Conservation (phyloP, 2,888 invertebrate species). For the Tethea ocularis region DNA sequence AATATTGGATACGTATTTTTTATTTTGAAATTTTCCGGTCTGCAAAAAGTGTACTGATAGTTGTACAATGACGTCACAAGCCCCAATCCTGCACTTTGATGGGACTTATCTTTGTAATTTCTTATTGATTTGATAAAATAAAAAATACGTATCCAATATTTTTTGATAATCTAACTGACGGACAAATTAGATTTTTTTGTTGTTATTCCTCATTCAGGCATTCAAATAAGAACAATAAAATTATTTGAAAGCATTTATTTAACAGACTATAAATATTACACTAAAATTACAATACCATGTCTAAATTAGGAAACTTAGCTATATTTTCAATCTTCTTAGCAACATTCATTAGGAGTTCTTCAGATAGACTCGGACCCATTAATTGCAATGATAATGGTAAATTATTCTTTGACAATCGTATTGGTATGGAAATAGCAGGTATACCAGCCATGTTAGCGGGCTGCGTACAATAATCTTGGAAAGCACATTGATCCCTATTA, state of each 20-base stretch:
- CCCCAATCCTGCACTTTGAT: too few species aligned
- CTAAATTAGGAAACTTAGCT: slow-evolving; percentile 85
- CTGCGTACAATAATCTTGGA: slow-evolving; percentile 97
- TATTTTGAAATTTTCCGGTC: too few species aligned
- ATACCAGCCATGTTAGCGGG: slow-evolving; percentile 98
- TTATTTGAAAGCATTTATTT: slow-evolving; percentile 17
- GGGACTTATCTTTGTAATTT: too few species aligned
- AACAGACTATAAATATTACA: not conserved
- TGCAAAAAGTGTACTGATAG: too few species aligned
- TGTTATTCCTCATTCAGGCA: too few species aligned
- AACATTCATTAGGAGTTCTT: slow-evolving; percentile 88
- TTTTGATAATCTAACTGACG: too few species aligned
- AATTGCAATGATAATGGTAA: slow-evolving; percentile 95
- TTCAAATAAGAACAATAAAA: not conserved
- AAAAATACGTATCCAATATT: too few species aligned
- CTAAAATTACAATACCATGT: slow-evolving; percentile 16
- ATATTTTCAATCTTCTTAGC: slow-evolving; percentile 92
- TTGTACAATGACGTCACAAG: too few species aligned
- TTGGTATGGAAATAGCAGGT: slow-evolving; percentile 94
- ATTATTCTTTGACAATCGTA: slow-evolving; percentile 87
- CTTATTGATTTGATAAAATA: too few species aligned
- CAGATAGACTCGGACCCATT: slow-evolving; percentile 91
- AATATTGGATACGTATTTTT: too few species aligned
- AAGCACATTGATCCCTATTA: slow-evolving; percentile 93
- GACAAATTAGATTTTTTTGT: too few species aligned